Evolutionary conservation across 1,140 invertebrate genomes (phyloP).

Genomic region (Triops longicaudatus): DNA sequence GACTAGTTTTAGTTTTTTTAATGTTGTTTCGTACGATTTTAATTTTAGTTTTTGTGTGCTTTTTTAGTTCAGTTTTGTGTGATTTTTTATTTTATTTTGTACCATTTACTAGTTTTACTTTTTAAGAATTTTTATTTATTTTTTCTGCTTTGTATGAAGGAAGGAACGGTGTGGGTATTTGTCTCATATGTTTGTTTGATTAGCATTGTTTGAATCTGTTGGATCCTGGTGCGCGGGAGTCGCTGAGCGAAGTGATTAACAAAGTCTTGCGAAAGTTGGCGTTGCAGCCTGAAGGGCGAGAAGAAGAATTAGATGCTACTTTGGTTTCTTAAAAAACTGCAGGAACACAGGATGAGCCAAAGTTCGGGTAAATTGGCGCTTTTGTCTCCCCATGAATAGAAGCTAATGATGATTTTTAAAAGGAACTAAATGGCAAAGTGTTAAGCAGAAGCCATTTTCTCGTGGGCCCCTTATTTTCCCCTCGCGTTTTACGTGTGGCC

Average conservation of each 20-base stretch:
- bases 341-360: neutral
- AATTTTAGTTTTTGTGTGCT: no score
- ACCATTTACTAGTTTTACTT: no score
- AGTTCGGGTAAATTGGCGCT: conserved; percentile 14
- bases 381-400: conserved; percentile 4
- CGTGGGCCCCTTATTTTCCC: neutral
- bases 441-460: neutral
- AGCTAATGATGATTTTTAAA: conserved; percentile 16
- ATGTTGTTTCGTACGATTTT: no score
- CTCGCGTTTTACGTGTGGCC: conserved; percentile 5
- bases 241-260: conserved; percentile 75
- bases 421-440: conserved; percentile 5
- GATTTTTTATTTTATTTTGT: no score
- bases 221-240: conserved; percentile 78
- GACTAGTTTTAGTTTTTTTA: no score
- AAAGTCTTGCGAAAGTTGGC: conserved; percentile 67
- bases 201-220: conserved; percentile 64
- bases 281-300: conserved; percentile 64
- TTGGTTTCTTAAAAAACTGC: conserved; percentile 46
- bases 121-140: neutral
- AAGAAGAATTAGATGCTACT: conserved; percentile 86
- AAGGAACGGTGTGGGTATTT: neutral
- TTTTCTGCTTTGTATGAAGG: neutral
- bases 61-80: no score
- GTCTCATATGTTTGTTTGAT: conserved; percentile 32